Evolutionary conservation across 2,888 invertebrate genomes (phyloP).

Genomic region (Agrotis exclamationis): DNA sequence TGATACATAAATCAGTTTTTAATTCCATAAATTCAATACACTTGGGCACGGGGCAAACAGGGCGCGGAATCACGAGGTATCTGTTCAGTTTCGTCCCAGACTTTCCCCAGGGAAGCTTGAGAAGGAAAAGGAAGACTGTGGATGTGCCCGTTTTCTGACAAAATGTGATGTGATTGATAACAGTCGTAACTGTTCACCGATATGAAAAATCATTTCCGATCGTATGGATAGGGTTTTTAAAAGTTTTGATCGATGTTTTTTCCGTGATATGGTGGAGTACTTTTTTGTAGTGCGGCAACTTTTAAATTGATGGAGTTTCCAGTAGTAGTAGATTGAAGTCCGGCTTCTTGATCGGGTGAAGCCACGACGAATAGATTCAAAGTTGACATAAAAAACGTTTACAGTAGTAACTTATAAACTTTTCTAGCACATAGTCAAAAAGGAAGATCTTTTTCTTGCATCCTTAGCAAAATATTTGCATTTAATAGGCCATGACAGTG

Average conservation of each 20-base stretch:
- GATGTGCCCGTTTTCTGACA: slow-evolving; percentile 48
- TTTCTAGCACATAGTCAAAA: too few relatives aligned
- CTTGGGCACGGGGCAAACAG: slow-evolving; percentile 61
- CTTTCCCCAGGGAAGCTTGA: slow-evolving; percentile 58
- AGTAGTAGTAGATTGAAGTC: not conserved
- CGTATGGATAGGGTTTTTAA: not conserved
- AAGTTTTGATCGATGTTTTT: slow-evolving; percentile 33
- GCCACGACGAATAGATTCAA: not conserved
- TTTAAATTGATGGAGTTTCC: not conserved
- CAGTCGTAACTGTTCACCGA: slow-evolving; percentile 36
- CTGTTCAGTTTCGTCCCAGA: slow-evolving; percentile 64
- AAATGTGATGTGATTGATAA: slow-evolving; percentile 47
- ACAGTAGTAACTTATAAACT: too few relatives aligned
- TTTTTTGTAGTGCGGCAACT: not conserved
- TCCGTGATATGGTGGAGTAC: not conserved
- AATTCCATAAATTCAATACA: slow-evolving; percentile 72
- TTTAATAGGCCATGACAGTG: too few relatives aligned
- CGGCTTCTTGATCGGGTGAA: not conserved
- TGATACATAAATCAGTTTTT: slow-evolving; percentile 72
- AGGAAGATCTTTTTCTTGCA: too few relatives aligned
- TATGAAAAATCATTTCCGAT: slow-evolving; percentile 44
- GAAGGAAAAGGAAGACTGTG: slow-evolving; percentile 67
- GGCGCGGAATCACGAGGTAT: slow-evolving; percentile 67
- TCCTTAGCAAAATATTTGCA: too few relatives aligned
- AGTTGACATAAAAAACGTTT: too few relatives aligned